These are phyloP conservation scores for Drosophila tropicalis DNA, from an alignment of 1,140 invertebrate species.

Conservation along the genomic window DNA sequence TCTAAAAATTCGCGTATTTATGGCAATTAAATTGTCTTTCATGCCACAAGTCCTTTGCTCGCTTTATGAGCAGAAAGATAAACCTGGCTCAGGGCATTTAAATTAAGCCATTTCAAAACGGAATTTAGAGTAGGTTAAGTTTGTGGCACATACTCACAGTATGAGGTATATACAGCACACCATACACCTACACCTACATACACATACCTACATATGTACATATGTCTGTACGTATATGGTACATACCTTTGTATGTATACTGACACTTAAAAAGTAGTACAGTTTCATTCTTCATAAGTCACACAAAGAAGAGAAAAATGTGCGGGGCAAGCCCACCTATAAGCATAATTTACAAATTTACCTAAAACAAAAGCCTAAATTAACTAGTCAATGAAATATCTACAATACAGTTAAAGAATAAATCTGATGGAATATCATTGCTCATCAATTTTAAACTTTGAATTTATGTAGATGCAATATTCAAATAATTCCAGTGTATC, in stretches of 20 bases:
- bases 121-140: conserved; percentile 11
- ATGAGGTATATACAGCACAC: neutral
- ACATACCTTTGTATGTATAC: neutral
- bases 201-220: neutral
- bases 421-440: too few species aligned
- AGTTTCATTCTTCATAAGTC: neutral
- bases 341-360: neutral
- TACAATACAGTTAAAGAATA: too few species aligned
- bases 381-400: too few species aligned
- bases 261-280: conserved; percentile 2
- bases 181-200: neutral
- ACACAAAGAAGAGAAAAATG: neutral
- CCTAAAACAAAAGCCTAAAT: neutral
- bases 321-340: neutral
- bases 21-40: conserved; percentile 18
- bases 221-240: neutral
- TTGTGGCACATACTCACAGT: conserved; percentile 1
- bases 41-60: conserved; percentile 12
- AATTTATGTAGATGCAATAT: too few species aligned
- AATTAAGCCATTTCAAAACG: conserved; percentile 9
- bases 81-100: conserved; percentile 7
- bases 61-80: conserved; percentile 6
- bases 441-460: too few species aligned
- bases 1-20: conserved; percentile 10
- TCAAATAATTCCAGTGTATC: too few species aligned